These are phyloP conservation scores for Tetragnatha montana DNA, from an alignment of 2,888 invertebrate genomes.

Conservation along the genomic window DNA sequence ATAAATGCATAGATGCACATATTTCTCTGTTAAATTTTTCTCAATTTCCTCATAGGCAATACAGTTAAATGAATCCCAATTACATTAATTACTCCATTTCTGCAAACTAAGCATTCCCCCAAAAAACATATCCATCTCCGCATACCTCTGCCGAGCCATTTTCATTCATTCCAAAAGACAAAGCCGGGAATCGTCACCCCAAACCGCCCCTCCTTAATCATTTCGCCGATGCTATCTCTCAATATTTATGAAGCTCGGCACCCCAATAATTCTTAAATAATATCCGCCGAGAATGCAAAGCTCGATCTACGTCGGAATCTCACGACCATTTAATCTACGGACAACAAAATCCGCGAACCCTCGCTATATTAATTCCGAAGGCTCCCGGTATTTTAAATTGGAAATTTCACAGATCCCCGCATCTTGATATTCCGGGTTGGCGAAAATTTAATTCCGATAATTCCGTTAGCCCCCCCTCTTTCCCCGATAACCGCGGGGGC, in stretches of 20 bases:
- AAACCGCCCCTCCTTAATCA: background rate
- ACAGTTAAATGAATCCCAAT: no score
- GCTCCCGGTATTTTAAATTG: constrained; percentile 7
- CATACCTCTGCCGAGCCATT: no score
- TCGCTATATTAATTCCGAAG: background rate
- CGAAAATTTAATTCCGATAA: constrained; percentile 41
- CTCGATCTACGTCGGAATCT: background rate
- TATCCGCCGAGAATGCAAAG: background rate
- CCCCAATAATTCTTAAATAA: background rate
- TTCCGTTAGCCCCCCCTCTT: constrained; percentile 11
- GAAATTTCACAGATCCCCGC: constrained; percentile 8
- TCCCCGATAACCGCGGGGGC: background rate
- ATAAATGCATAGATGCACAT: no score
- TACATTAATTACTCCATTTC: no score
- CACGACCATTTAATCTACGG: background rate
- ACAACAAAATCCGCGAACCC: background rate
- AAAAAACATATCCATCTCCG: no score
- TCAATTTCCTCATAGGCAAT: no score
- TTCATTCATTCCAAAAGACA: no score
- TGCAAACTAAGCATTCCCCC: no score
- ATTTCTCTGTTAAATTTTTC: no score
- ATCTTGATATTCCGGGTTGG: constrained; percentile 10
- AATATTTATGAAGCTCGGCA: background rate
- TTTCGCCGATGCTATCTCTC: background rate
- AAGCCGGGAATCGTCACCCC: no score